A percentile compares a stretch with the other conserved stretches of the same genome.
These are phyloP conservation scores for Planiliza haematocheilus DNA, from an alignment of 2,113 vertebrate species.

Conservation along the genomic window DNA sequence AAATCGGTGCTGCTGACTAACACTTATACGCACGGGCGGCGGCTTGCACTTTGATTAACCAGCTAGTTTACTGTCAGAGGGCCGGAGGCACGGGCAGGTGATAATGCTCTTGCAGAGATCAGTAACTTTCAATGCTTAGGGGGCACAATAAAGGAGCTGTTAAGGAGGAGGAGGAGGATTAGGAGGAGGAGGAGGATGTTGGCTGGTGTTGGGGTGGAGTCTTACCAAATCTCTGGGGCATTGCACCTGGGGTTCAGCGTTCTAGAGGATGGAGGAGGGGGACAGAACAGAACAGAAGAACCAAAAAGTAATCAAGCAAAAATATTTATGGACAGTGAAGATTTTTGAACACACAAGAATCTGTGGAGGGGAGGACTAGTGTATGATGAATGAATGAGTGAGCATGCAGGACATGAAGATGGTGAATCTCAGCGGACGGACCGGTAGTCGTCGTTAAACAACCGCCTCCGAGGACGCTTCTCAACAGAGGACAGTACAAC, in stretches of 20 bases:
- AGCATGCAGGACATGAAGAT: constrained; percentile 21
- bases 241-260: constrained; percentile 72
- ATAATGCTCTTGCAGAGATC: neutral
- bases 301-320: constrained; percentile 47
- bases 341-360: neutral
- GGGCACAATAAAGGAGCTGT: constrained; percentile 19
- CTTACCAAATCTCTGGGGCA: constrained; percentile 80
- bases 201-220: constrained; percentile 41
- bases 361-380: neutral
- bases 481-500: too few relatives aligned
- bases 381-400: neutral
- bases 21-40: constrained; percentile 1
- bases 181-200: neutral
- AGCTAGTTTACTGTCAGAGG: constrained; percentile 18
- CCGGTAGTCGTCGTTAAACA: neutral
- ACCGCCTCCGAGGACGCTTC: too few relatives aligned
- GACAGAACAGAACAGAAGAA: constrained; percentile 41
- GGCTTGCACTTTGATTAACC: constrained; percentile 43
- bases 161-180: neutral
- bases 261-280: constrained; percentile 68
- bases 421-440: constrained; percentile 9
- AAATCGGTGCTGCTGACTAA: constrained; percentile 37
- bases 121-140: too few relatives aligned
- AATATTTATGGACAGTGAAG: neutral
- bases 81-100: constrained; percentile 7